Base-by-base conservation (phyloP, 1,140 invertebrate genomes). In the Zophobas morio region DNA sequence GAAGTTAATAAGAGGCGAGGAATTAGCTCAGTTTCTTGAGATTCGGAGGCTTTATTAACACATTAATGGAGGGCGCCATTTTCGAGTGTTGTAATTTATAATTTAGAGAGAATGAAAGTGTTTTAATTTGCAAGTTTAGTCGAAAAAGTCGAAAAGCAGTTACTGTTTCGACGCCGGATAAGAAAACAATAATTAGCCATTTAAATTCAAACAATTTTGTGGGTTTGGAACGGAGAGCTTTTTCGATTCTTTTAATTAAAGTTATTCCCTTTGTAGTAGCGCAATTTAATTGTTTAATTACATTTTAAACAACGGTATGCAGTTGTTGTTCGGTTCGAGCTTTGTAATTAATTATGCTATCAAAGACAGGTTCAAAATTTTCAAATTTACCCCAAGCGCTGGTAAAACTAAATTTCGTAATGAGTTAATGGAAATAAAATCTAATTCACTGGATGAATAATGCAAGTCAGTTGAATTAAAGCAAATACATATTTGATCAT, bases 201-300 rank as follows among this genome's bases (percentile, higher is more conserved):
- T 66, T 66, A 66, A 66, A 66, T 66, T 66, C 60, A 66, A 42
- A 63, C 36, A 6, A 66, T 66, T 20, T 66, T 42, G 60, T 40
- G 39, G 60, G 39, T 66, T 66, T 42, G 56, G 56, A 33, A 42
- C 33, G n/a, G n/a, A 40, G 3, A 20, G 33, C 39, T 66, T 66
- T 66, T 66, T 40, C 37, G 5, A 42, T 42, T 66, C 39, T 66
- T 66, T 66, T 42, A 42, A 33, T 42, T 60, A 37, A 60, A 60
- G 34, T 60, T 37, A 60, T 37, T 37, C 37, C 37, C 34, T 60
- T 8, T 33, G 56, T 8, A 33, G 56, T 60, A 36, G 37, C 42
- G 32, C 56, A 66, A 66, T 66, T 40, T 42, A n/a, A 42, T 66
- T 66, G 37, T 36, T 39, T 63, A 36, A 63, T 63, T 39, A 36